A percentile compares a stretch with the other conserved stretches of the same genome.
Evolutionary conservation across 2,888 invertebrate genomes (phyloP).

Genomic region (Melikaiella ostensackeni): DNA sequence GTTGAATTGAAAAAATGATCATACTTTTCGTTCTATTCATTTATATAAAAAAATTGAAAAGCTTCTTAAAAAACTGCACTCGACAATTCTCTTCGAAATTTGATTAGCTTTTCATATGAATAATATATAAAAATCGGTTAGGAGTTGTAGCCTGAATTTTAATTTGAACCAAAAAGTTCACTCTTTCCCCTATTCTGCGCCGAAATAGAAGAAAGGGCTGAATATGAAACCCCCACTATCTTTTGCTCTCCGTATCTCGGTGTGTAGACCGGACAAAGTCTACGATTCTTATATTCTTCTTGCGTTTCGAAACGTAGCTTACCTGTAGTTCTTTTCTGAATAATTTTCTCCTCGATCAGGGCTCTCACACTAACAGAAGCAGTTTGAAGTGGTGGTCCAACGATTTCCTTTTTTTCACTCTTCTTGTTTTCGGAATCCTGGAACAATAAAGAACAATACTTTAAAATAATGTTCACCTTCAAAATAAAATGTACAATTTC

Average conservation of each 20-base stretch:
- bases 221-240: neutral
- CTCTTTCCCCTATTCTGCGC: neutral
- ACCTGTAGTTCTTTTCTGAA: conserved; percentile 87
- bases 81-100: too few relatives aligned
- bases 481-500: conserved; percentile 9
- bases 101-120: too few relatives aligned
- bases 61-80: neutral
- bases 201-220: neutral
- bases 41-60: neutral
- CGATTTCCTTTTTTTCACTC: conserved; percentile 89
- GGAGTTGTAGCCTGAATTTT: too few relatives aligned
- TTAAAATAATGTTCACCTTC: neutral
- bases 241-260: neutral
- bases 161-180: neutral
- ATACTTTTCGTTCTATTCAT: too few relatives aligned
- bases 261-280: neutral
- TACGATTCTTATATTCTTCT: neutral
- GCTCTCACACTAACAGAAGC: conserved; percentile 94
- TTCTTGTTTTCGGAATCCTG: conserved; percentile 92
- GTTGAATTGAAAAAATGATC: too few relatives aligned
- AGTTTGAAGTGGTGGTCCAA: conserved; percentile 92
- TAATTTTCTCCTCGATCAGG: conserved; percentile 95
- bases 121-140: too few relatives aligned
- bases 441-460: conserved; percentile 47
- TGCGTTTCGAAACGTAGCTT: conserved; percentile 26